phyloP scores from a whole-genome alignment of 2,113 vertebrate genomes.

The Psephotus haematonotus region DNA sequence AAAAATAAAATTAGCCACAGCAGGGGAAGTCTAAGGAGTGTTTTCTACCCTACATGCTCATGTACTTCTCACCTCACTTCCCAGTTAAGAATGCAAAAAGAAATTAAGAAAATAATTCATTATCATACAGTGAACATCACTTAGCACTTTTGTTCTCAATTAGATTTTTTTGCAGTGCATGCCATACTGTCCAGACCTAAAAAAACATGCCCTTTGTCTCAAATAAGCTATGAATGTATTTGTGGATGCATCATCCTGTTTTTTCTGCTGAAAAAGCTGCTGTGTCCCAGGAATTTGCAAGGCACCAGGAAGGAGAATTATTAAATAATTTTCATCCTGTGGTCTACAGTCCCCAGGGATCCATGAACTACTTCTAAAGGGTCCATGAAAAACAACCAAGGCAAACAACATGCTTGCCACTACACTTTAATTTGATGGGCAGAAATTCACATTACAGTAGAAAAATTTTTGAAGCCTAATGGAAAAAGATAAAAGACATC shows the following conservation, averaged over 20 bases:
- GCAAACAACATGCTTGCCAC: not conserved
- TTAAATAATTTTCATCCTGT: slow-evolving; percentile 2
- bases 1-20: not conserved
- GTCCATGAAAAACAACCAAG: not conserved
- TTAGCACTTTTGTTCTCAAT: not conserved
- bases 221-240: not conserved
- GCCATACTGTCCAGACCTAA: not conserved
- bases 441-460: not conserved
- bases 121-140: not conserved
- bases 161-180: not conserved
- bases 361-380: not conserved
- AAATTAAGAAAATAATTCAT: not conserved
- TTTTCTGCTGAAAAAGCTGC: not conserved
- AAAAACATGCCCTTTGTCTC: not conserved
- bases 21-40: not conserved
- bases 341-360: not conserved
- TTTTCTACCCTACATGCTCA: not conserved
- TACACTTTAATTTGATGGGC: not conserved
- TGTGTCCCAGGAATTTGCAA: not conserved
- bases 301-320: not conserved
- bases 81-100: not conserved
- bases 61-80: not conserved
- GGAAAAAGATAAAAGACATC: not conserved
- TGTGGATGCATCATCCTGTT: not conserved
- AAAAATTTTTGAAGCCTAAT: not conserved